A percentile compares a stretch with the other conserved stretches of the same genome.
phyloP scores from a whole-genome alignment of 2,113 vertebrate species.

The Heteronetta atricapilla region DNA sequence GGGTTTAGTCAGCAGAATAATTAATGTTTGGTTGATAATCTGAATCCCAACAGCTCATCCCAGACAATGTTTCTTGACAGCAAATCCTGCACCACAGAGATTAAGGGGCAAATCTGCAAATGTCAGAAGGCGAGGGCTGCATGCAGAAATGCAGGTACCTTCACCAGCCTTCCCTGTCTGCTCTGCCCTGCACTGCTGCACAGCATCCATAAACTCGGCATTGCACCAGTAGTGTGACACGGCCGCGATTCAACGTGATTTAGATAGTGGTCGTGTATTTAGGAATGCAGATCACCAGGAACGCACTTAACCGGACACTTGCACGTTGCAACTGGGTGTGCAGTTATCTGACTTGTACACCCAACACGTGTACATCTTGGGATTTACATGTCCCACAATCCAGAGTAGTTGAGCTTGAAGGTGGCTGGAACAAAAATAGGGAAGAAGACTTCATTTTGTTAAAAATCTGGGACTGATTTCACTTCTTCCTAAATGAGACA shows the following conservation, averaged over 20 bases:
- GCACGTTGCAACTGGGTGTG: background rate
- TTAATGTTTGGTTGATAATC: slow-evolving; percentile 55
- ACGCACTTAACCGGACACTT: background rate
- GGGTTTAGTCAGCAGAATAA: slow-evolving; percentile 56
- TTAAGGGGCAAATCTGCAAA: slow-evolving; percentile 24
- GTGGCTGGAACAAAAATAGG: background rate
- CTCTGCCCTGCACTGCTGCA: background rate
- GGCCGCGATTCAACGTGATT: accelerated
- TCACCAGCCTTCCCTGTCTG: accelerated
- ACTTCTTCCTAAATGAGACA: background rate
- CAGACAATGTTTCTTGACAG: slow-evolving; percentile 58
- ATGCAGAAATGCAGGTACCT: background rate
- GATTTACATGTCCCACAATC: background rate
- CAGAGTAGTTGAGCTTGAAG: background rate
- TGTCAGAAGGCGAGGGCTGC: background rate
- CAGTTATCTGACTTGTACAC: background rate
- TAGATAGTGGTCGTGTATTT: accelerated
- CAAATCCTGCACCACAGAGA: background rate
- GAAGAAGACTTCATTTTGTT: background rate
- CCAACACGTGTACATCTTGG: background rate
- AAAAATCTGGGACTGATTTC: background rate
- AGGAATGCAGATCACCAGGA: background rate
- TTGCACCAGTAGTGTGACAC: background rate
- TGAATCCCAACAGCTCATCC: slow-evolving; percentile 64
- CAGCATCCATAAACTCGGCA: accelerated